Base-by-base conservation (phyloP, 2,888 invertebrate species). In the Argyra leucocephala region DNA sequence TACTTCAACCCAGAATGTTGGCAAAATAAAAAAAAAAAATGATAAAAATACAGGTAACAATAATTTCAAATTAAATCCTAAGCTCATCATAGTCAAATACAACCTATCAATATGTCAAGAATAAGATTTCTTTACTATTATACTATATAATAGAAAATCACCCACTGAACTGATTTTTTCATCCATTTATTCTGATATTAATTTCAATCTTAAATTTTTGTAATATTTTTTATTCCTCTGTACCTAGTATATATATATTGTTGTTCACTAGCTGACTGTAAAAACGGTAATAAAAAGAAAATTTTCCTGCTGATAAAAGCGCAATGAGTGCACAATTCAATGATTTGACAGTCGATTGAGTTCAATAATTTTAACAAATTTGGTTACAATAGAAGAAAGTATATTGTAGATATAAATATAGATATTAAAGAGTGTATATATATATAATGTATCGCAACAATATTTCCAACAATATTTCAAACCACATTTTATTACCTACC, bases 291-390 rank as follows among this genome's bases (percentile, higher is more conserved):
- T 15, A 48, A 48, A 48, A 48, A 48, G 15, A 48, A 48, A 48
- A 48, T 48, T 9, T 31, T 31, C 31, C 31, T n/a, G n/a, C n/a
- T 31, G 18, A 48, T 48, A 48, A 58, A 58, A 58, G 58, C 22
- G 21, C 24, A 61, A 61, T 24, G 61, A 61, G 31, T 61, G 61
- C 61, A 61, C 61, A 61, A 61, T 61, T 61, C 61, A 61, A 61
- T 61, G 61, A 61, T 61, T 61, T 61, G 61, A 61, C 61, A 61
- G 61, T 61, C 61, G 61, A 61, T 61, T 61, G 61, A 61, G 26
- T 31, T 24, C 61, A 61, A 61, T 61, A 61, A 61, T 61, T 61
- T 61, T 26, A 61, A 61, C 61, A 61, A 61, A 61, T 61, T 61
- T 61, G 24, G 26, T 31, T 61, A 61, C 61, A 61, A 61, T 12